Conservation (phyloP, 2,888 invertebrate genomes). For the Meiosimyza platycephala region DNA sequence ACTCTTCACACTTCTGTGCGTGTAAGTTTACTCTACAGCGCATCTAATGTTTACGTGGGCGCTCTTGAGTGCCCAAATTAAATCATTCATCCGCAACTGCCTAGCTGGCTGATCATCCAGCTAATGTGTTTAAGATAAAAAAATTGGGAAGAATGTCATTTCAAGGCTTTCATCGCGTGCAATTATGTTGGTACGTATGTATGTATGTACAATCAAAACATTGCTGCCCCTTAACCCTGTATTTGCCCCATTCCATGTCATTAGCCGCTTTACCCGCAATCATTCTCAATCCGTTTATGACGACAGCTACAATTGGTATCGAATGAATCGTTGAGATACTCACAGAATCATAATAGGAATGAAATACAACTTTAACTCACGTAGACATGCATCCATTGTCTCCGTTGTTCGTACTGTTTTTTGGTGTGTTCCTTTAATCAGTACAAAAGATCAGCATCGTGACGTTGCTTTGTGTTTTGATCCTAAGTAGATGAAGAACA, state of each 20-base stretch:
- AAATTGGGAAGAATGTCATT: too few relatives aligned
- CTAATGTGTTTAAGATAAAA: background rate
- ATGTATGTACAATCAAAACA: too few relatives aligned
- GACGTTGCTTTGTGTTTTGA: conserved; percentile 48
- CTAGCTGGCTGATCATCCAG: background rate
- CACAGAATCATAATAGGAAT: background rate
- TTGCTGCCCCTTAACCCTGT: too few relatives aligned
- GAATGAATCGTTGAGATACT: conserved; percentile 13
- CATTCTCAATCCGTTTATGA: too few relatives aligned
- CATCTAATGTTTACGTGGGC: conserved; percentile 8
- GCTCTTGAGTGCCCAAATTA: conserved; percentile 6
- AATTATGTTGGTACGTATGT: too few relatives aligned
- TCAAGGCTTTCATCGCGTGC: too few relatives aligned
- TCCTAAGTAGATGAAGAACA: too few relatives aligned
- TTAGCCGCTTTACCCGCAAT: too few relatives aligned
- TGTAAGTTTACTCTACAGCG: background rate
- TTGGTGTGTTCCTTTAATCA: conserved; percentile 46
- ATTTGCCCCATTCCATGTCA: too few relatives aligned
- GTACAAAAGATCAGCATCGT: conserved; percentile 54
- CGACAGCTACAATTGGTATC: background rate
- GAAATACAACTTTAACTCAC: background rate
- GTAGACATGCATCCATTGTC: conserved; percentile 1
- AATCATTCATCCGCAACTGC: background rate
- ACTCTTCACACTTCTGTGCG: too few relatives aligned
- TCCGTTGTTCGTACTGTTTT: background rate